Percentiles rank a stretch among this genome's conserved stretches.
phyloP scores from a whole-genome alignment of 2,797 vertebrate genomes.

The Hylomyscus alleni region DNA sequence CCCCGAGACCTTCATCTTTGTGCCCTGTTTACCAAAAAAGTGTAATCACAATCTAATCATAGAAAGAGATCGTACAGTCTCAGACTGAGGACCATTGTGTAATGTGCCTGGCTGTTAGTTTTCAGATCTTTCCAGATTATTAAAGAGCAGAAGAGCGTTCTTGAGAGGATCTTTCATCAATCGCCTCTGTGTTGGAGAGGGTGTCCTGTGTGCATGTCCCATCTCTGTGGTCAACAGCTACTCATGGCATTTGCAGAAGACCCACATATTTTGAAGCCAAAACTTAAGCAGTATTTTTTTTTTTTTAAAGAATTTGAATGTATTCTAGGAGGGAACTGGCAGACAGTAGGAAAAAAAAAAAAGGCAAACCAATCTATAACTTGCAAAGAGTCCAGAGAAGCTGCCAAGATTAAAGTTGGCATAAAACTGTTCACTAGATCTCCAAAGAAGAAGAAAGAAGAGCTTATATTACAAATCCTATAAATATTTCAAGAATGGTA shows the following conservation, averaged over 20 bases:
- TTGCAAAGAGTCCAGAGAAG: conserved; percentile 76
- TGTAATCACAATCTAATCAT: background rate
- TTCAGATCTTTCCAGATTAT: background rate
- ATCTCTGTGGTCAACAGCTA: background rate
- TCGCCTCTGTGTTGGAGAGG: background rate
- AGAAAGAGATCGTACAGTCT: background rate
- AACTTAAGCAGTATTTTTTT: conserved; percentile 16
- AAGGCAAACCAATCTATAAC: conserved; percentile 79
- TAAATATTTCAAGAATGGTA: conserved; percentile 85
- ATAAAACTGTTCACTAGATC: conserved; percentile 86
- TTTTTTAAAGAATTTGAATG: conserved; percentile 64
- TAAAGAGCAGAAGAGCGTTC: background rate
- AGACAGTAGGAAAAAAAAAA: conserved; percentile 76
- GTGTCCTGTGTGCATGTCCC: background rate
- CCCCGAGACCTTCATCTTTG: accelerated
- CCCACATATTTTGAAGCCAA: conserved; percentile 20
- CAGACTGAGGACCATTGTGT: background rate
- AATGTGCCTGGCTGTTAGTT: background rate
- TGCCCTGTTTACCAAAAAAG: background rate
- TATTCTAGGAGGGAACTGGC: conserved; percentile 57
- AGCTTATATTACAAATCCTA: conserved; percentile 80
- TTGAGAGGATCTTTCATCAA: background rate
- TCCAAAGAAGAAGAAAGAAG: conserved; percentile 80
- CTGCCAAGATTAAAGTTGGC: conserved; percentile 82
- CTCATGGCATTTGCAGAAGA: conserved; percentile 33